Conservation (phyloP, 1,140 invertebrate genomes). For the Anagrus nilaparvatae region DNA sequence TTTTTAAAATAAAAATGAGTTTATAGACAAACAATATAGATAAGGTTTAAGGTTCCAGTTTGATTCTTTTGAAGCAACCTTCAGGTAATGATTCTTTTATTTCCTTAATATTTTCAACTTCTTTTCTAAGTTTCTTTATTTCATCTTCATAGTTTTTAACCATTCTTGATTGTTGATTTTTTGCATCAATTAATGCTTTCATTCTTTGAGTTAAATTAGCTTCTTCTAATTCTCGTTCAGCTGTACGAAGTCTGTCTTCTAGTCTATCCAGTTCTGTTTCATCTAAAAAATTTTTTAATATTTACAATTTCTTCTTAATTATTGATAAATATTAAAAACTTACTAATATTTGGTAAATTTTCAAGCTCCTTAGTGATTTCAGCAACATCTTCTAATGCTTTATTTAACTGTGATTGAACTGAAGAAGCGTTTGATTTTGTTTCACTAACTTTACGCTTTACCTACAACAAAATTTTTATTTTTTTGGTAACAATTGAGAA, state of each 20-base stretch:
- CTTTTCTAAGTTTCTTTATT: slow-evolving; percentile 56
- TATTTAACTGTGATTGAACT: slow-evolving; percentile 68
- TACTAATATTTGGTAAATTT: slow-evolving; percentile 63
- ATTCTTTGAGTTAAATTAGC: slow-evolving; percentile 70
- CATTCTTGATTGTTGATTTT: slow-evolving; percentile 64
- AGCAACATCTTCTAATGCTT: slow-evolving; percentile 66
- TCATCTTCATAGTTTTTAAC: slow-evolving; percentile 77
- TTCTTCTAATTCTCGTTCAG: slow-evolving; percentile 61
- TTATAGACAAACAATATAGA: too few species aligned
- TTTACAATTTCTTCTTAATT: slow-evolving; percentile 3
- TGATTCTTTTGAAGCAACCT: slow-evolving; percentile 67
- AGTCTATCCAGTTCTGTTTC: slow-evolving; percentile 57
- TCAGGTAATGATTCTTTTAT: slow-evolving; percentile 73
- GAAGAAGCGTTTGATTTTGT: slow-evolving; percentile 73
- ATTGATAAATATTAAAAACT: slow-evolving; percentile 14
- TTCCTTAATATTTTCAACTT: slow-evolving; percentile 79
- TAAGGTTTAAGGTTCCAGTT: slow-evolving; percentile 47
- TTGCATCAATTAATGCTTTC: slow-evolving; percentile 56
- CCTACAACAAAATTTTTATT: slow-evolving; percentile 35
- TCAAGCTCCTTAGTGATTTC: slow-evolving; percentile 70
- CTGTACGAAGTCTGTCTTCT: slow-evolving; percentile 60
- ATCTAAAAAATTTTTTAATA: slow-evolving; percentile 40
- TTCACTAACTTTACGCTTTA: slow-evolving; percentile 69
- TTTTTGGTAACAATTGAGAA: neutral
- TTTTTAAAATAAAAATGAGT: neutral